These are phyloP conservation scores for Fulmarus glacialis DNA, from an alignment of 2,113 vertebrate genomes.

Conservation along the genomic window DNA sequence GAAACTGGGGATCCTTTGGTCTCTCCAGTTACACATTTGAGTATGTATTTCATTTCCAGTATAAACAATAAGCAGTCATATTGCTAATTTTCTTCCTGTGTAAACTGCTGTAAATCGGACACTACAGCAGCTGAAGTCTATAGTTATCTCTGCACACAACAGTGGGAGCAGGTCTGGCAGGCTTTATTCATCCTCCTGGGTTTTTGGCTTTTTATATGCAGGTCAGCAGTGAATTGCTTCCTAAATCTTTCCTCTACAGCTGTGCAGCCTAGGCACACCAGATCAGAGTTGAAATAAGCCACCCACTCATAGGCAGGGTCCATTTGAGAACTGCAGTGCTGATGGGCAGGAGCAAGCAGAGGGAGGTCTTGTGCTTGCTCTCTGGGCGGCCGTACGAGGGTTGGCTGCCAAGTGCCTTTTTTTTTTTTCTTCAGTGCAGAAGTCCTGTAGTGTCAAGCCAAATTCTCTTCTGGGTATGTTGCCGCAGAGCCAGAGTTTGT, in stretches of 20 bases:
- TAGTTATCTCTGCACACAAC: not conserved
- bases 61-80: not conserved
- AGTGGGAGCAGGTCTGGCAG: not conserved
- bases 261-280: not conserved
- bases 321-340: not conserved
- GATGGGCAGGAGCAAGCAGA: not conserved
- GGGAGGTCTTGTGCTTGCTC: rapidly evolving
- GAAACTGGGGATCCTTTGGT: not conserved
- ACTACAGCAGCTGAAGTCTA: not conserved
- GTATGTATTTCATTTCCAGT: not conserved
- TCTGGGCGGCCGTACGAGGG: rapidly evolving
- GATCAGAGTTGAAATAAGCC: not conserved
- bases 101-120: not conserved
- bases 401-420: not conserved
- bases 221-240: not conserved
- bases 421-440: not conserved
- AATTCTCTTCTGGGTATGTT: not conserved
- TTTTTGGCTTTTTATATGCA: not conserved
- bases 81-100: not conserved
- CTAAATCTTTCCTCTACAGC: not conserved
- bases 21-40: not conserved
- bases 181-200: rapidly evolving
- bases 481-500: not conserved
- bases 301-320: not conserved
- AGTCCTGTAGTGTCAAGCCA: not conserved